A percentile compares a stretch with the other conserved stretches of the same genome.
These are phyloP conservation scores for Chrysaora quinquecirrha DNA, from an alignment of 30 jellyfish, hydroid and myxozoan species.

Conservation along the genomic window DNA sequence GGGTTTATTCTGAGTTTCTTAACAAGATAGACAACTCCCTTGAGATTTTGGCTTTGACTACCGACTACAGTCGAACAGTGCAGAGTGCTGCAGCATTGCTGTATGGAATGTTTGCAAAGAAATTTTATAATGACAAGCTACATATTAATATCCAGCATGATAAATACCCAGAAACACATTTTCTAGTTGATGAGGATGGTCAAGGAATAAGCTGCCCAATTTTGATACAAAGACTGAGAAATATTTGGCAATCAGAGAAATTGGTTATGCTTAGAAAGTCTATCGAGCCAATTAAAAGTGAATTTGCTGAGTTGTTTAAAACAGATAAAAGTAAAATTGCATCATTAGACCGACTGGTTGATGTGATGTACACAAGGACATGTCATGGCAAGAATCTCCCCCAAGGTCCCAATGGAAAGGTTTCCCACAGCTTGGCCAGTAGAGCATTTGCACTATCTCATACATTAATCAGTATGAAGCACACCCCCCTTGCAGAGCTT, in stretches of 20 bases:
- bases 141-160: slow-evolving; percentile 64
- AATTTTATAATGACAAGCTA: not conserved
- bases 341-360: slow-evolving; percentile 65
- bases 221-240: slow-evolving; percentile 21
- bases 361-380: slow-evolving; percentile 63
- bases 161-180: slow-evolving; percentile 71
- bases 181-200: slow-evolving; percentile 53
- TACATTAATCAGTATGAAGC: slow-evolving; percentile 30
- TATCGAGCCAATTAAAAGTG: slow-evolving; percentile 28
- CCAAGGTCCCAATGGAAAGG: slow-evolving; percentile 66
- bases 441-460: slow-evolving; percentile 55
- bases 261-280: slow-evolving; percentile 21
- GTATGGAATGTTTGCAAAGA: slow-evolving; percentile 71
- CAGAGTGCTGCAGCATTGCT: slow-evolving; percentile 97
- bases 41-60: slow-evolving; percentile 65
- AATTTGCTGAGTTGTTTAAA: slow-evolving; percentile 36
- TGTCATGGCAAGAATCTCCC: slow-evolving; percentile 87
- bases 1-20: slow-evolving; percentile 48
- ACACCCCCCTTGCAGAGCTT: slow-evolving; percentile 66
- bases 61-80: slow-evolving; percentile 90
- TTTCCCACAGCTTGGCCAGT: slow-evolving; percentile 66
- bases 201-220: slow-evolving; percentile 60
- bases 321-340: slow-evolving; percentile 53
- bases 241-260: slow-evolving; percentile 4
- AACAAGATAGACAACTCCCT: not conserved